Conservation (phyloP, 2,797 vertebrate genomes). For the Chelmon rostratus region DNA sequence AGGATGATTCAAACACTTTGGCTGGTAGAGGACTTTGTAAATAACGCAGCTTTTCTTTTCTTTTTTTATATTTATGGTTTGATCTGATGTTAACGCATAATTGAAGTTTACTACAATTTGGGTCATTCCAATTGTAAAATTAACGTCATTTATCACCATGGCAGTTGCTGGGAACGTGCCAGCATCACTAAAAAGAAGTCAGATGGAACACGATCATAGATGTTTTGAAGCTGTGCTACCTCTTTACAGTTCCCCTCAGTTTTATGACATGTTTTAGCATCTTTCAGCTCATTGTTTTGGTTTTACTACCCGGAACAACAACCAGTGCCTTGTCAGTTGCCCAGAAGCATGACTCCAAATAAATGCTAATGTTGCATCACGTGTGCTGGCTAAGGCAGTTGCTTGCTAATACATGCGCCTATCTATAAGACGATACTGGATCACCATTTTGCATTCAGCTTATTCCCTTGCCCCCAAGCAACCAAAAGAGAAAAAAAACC, state of each 20-base stretch:
- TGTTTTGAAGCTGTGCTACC: not conserved
- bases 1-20: conserved; percentile 24
- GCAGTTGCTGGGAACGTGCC: not conserved
- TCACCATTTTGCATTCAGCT: not conserved
- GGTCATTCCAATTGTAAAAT: not conserved
- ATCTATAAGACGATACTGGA: not conserved
- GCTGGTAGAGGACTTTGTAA: conserved; percentile 10
- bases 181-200: not conserved
- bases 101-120: conserved; percentile 10
- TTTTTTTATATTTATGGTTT: not conserved
- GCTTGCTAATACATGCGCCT: not conserved
- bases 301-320: not conserved
- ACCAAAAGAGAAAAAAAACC: not conserved
- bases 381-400: not conserved
- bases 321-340: not conserved
- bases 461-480: not conserved
- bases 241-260: not conserved
- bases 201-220: not conserved
- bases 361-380: not conserved
- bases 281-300: not conserved
- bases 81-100: not conserved
- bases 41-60: not conserved
- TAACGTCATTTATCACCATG: not conserved
- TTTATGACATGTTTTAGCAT: not conserved
- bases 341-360: not conserved